Evolutionary conservation across 2,888 invertebrate species (phyloP).

Genomic region (Epirrhoe alternata): DNA sequence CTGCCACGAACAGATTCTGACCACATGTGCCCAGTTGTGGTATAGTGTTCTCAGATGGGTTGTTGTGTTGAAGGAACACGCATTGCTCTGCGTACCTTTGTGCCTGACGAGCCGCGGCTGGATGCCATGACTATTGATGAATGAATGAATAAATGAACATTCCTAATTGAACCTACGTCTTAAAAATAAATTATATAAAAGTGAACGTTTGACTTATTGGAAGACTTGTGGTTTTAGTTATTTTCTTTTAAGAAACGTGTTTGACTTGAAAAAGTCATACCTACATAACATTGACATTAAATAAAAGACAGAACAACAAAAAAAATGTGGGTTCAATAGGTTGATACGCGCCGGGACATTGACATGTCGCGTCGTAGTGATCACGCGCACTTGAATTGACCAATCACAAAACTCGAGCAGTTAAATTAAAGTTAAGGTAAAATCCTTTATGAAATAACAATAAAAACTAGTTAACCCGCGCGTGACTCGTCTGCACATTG

Average conservation of each 20-base stretch:
- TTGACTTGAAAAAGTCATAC: not conserved
- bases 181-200: too few relatives aligned
- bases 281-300: not conserved
- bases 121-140: conserved; percentile 88
- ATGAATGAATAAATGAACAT: conserved; percentile 23
- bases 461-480: too few relatives aligned
- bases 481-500: too few relatives aligned
- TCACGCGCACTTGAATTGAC: too few relatives aligned
- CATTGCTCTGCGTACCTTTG: conserved; percentile 91
- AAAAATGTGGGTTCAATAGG: not conserved
- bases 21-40: conserved; percentile 90
- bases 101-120: conserved; percentile 88
- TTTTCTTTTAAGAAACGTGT: not conserved
- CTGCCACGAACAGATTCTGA: conserved; percentile 93
- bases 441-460: too few relatives aligned
- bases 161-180: too few relatives aligned
- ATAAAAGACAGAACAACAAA: too few relatives aligned
- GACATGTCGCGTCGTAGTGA: too few relatives aligned
- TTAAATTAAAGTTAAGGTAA: too few relatives aligned
- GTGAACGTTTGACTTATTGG: too few relatives aligned
- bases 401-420: too few relatives aligned
- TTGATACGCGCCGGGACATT: too few relatives aligned
- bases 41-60: conserved; percentile 86
- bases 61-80: conserved; percentile 88
- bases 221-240: not conserved